Evolutionary conservation across 2,888 invertebrate species (phyloP).

Genomic region (Calliphora vomitoria): DNA sequence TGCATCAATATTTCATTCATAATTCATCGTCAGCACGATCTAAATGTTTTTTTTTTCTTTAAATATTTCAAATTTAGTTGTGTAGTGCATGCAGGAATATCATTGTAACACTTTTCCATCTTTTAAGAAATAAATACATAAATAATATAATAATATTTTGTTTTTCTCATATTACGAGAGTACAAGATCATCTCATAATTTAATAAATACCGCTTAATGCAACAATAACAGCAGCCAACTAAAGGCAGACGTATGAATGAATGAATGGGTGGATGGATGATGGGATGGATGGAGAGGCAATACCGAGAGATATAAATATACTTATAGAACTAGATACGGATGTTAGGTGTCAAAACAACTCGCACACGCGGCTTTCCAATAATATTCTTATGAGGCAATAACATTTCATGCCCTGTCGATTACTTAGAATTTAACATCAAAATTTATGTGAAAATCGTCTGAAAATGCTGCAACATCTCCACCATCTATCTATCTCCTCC

Average conservation of each 20-base stretch:
- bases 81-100: not conserved
- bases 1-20: slow-evolving; percentile 61
- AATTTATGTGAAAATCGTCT: slow-evolving; percentile 75
- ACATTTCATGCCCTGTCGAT: slow-evolving; percentile 75
- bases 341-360: slow-evolving; percentile 76
- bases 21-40: slow-evolving; percentile 30
- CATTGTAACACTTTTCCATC: slow-evolving; percentile 45
- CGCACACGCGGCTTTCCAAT: slow-evolving; percentile 71
- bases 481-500: slow-evolving; percentile 14
- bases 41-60: slow-evolving; percentile 10
- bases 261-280: slow-evolving; percentile 4
- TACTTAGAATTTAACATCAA: slow-evolving; percentile 74
- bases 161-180: slow-evolving; percentile 41
- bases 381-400: slow-evolving; percentile 60
- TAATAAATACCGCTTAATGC: slow-evolving; percentile 49
- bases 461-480: slow-evolving; percentile 49
- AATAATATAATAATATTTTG: not conserved
- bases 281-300: not conserved
- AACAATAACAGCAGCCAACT: slow-evolving; percentile 24
- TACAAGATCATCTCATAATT: slow-evolving; percentile 28
- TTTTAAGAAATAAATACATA: slow-evolving; percentile 30
- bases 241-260: not conserved
- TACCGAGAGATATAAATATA: slow-evolving; percentile 8
- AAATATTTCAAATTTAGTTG: not conserved
- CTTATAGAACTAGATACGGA: slow-evolving; percentile 64